These are phyloP conservation scores for Galago senegalensis DNA, from an alignment of 2,797 vertebrate species.

Conservation along the genomic window DNA sequence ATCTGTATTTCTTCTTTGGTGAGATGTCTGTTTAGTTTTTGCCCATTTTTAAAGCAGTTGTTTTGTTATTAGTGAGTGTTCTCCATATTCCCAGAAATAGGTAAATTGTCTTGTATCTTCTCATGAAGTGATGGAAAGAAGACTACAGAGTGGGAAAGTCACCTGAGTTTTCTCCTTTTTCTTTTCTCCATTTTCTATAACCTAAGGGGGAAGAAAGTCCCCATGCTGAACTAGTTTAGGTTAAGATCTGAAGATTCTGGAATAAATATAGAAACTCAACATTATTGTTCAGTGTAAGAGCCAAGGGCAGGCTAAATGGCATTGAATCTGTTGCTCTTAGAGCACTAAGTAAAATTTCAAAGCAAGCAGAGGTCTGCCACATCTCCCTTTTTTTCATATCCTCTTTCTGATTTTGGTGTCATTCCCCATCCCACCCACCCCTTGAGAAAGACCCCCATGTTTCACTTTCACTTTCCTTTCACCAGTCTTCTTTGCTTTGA, in stretches of 20 bases:
- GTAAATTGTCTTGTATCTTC: conserved; percentile 2
- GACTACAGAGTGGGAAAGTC: not conserved
- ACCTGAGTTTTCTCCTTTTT: not conserved
- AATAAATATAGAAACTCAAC: not conserved
- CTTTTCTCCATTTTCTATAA: not conserved
- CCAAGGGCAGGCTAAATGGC: not conserved
- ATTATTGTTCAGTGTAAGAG: not conserved
- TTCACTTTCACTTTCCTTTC: not conserved
- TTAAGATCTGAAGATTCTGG: conserved; percentile 23
- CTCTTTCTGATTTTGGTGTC: conserved; percentile 29
- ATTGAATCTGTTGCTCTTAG: conserved; percentile 42
- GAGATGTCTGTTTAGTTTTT: not conserved
- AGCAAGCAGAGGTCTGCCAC: not conserved
- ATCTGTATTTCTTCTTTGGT: not conserved
- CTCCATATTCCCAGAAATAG: not conserved
- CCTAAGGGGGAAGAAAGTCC: not conserved
- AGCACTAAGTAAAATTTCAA: not conserved
- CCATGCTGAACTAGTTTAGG: not conserved
- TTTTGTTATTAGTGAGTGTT: conserved; percentile 19
- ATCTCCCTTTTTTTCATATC: not conserved
- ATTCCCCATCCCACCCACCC: not conserved
- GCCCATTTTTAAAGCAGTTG: not conserved
- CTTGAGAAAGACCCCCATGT: conserved; percentile 6
- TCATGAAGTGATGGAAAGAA: not conserved
- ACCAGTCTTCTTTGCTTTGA: conserved; percentile 1